Conservation (phyloP, 2,113 vertebrate genomes). For the Raphicerus campestris region DNA sequence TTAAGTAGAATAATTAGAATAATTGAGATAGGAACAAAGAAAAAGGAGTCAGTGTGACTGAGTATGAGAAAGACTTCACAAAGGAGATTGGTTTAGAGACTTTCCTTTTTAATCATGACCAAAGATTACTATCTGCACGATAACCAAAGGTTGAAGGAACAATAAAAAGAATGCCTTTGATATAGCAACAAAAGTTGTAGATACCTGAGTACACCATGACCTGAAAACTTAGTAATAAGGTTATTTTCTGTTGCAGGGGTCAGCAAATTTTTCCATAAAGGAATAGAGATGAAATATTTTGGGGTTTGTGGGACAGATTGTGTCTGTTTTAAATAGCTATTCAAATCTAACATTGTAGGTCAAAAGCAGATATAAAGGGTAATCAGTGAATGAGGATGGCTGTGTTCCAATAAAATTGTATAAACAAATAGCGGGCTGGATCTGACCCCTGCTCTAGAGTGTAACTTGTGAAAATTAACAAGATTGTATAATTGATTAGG, state of each 20-base stretch:
- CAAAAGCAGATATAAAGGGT: background rate
- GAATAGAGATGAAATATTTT: background rate
- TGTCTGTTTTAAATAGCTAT: background rate
- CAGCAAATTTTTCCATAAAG: background rate
- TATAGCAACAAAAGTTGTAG: slow-evolving; percentile 30
- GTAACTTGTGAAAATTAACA: slow-evolving; percentile 7
- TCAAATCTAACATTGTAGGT: background rate
- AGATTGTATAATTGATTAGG: background rate
- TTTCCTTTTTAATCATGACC: slow-evolving; percentile 17
- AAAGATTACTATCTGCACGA: slow-evolving; percentile 34
- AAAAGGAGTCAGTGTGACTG: slow-evolving; percentile 32
- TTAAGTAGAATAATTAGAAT: slow-evolving; percentile 45
- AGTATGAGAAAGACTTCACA: background rate
- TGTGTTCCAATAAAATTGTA: slow-evolving; percentile 13
- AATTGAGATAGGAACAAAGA: slow-evolving; percentile 10
- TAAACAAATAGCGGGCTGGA: background rate
- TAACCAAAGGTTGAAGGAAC: background rate
- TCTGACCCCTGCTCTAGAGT: background rate
- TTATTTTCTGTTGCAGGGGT: background rate
- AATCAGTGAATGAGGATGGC: background rate
- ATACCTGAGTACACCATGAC: background rate
- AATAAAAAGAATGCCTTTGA: slow-evolving; percentile 23
- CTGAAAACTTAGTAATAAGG: slow-evolving; percentile 23
- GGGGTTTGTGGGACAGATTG: background rate
- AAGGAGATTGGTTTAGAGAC: slow-evolving; percentile 5